Percentiles rank a stretch among this genome's conserved stretches.
Evolutionary conservation across 2,888 invertebrate genomes (phyloP).

Genomic region (Oxytorus armatus): DNA sequence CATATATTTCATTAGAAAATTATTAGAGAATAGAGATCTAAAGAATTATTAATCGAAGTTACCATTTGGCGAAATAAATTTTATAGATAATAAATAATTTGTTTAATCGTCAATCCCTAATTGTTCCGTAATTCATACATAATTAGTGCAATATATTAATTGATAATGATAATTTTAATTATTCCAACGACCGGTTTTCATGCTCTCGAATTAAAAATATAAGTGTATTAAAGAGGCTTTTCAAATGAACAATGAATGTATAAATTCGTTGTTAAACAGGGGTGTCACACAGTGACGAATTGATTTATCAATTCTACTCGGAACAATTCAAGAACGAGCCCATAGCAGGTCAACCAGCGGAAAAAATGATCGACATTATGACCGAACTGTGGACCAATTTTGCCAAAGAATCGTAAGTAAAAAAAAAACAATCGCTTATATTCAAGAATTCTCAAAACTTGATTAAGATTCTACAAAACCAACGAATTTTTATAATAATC

Average conservation of each 20-base stretch:
- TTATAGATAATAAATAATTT: too few relatives aligned
- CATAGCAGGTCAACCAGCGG: slow-evolving; percentile 77
- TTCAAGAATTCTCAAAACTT: neutral
- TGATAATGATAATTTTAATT: too few relatives aligned
- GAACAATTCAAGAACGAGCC: slow-evolving; percentile 82
- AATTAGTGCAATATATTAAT: too few relatives aligned
- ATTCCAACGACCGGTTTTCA: neutral
- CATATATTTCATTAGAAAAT: too few relatives aligned
- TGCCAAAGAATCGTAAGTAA: slow-evolving; percentile 84
- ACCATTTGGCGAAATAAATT: too few relatives aligned
- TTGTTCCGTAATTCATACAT: too few relatives aligned
- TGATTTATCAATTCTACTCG: slow-evolving; percentile 85
- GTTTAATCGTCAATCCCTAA: too few relatives aligned
- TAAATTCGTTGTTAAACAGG: slow-evolving; percentile 74
- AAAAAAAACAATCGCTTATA: neutral
- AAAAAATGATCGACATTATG: slow-evolving; percentile 81
- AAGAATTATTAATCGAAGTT: too few relatives aligned
- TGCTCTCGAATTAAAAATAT: neutral
- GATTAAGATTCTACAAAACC: neutral
- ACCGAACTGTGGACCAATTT: slow-evolving; percentile 85
- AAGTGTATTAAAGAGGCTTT: neutral
- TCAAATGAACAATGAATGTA: neutral
- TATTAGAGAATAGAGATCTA: too few relatives aligned
- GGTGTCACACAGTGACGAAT: slow-evolving; percentile 85
- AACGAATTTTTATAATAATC: neutral